phyloP scores from a whole-genome alignment of 2,888 invertebrate genomes.

The Limnephilus auricula region DNA sequence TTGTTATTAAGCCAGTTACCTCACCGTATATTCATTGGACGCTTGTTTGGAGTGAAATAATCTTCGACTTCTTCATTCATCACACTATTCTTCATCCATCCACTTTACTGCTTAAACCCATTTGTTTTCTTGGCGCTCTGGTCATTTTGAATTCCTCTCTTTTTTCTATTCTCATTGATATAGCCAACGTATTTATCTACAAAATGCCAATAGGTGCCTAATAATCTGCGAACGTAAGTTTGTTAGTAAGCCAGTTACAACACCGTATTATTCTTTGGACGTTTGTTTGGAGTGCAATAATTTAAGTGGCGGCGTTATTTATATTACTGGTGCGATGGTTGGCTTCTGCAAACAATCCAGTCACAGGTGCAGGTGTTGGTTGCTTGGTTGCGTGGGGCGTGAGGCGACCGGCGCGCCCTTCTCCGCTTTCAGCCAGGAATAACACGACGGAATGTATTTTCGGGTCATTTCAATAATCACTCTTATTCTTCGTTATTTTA shows the following conservation, averaged over 20 bases:
- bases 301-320: conserved; percentile 45
- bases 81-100: neutral
- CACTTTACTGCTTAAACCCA: neutral
- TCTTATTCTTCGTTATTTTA: conserved; percentile 44
- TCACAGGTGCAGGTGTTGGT: conserved; percentile 43
- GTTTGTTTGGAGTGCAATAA: conserved; percentile 28
- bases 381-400: conserved; percentile 47
- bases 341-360: conserved; percentile 56
- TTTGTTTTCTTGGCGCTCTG: neutral
- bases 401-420: neutral
- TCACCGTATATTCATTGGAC: no score
- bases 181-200: neutral
- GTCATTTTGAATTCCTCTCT: neutral
- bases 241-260: neutral
- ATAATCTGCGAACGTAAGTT: neutral
- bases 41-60: no score
- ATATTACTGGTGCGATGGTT: conserved; percentile 48
- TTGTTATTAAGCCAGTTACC: no score
- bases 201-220: neutral
- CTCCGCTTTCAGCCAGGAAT: conserved; percentile 43
- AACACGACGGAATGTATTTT: conserved; percentile 23
- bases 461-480: conserved; percentile 30
- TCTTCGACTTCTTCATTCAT: neutral
- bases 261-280: neutral
- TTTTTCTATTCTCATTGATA: neutral